Evolutionary conservation across 2,113 vertebrate species (phyloP).

Genomic region (Indri indri): DNA sequence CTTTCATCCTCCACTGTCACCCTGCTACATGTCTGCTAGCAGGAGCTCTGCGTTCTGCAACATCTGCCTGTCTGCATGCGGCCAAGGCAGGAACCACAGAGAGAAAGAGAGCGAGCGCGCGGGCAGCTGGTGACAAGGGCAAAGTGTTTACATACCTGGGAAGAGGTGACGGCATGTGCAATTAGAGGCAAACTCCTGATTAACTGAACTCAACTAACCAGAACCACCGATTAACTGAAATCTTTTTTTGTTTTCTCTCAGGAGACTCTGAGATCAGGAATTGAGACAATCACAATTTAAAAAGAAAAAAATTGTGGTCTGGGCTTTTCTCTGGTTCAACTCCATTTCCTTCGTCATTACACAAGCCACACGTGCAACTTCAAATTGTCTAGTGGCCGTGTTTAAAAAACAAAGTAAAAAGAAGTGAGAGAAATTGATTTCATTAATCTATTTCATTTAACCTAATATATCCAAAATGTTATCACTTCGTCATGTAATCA

Average conservation of each 20-base stretch:
- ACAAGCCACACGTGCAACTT: too few relatives aligned
- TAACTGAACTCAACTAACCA: not conserved
- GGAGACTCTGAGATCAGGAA: not conserved
- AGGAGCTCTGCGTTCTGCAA: not conserved
- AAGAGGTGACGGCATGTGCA: not conserved
- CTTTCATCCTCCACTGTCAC: not conserved
- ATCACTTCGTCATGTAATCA: not conserved
- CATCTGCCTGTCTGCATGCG: rapidly evolving
- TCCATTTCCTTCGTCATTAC: not conserved
- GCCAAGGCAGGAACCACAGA: not conserved
- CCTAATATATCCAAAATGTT: not conserved
- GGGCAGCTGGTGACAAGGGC: rapidly evolving
- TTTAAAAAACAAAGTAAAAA: not conserved
- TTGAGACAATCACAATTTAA: not conserved
- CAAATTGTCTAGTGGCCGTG: not conserved
- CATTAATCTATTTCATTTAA: not conserved
- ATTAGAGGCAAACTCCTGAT: not conserved
- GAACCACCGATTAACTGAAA: not conserved
- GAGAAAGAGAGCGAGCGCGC: not conserved
- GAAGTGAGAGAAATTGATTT: not conserved
- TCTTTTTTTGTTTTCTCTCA: not conserved
- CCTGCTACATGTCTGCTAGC: rapidly evolving
- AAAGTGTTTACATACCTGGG: rapidly evolving
- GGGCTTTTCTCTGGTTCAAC: not conserved
- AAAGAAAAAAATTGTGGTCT: not conserved